Conservation (phyloP, 2,113 vertebrate species). For the Urocynchramus pylzowi region DNA sequence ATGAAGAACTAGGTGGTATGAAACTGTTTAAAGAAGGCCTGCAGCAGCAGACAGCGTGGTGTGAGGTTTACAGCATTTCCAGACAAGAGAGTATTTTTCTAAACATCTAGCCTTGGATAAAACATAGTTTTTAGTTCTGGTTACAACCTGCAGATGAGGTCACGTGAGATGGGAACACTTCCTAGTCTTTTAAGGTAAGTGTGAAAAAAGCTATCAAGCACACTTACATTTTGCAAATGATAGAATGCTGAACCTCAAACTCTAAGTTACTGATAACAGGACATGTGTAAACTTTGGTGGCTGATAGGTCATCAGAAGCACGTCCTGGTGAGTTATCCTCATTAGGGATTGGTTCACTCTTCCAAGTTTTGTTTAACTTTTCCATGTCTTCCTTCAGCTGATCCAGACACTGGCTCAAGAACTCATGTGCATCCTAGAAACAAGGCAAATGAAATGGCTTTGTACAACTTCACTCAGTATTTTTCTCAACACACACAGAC, state of each 20-base stretch:
- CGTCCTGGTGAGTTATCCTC: constrained; percentile 73
- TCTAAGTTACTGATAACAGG: constrained; percentile 94
- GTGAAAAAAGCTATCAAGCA: background rate
- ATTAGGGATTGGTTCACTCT: constrained; percentile 75
- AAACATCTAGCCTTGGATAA: background rate
- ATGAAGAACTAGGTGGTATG: background rate
- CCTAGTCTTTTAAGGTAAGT: background rate
- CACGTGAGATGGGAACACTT: background rate
- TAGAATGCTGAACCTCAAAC: constrained; percentile 97
- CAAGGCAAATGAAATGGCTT: background rate
- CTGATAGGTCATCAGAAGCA: constrained; percentile 79
- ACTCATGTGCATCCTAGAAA: constrained; percentile 94
- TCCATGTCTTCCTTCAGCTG: constrained; percentile 97
- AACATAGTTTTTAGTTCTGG: background rate
- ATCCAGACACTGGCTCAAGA: constrained; percentile 97
- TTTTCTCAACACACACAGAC: background rate
- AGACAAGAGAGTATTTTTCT: background rate
- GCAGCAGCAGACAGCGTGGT: rapidly evolving
- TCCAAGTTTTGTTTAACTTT: constrained; percentile 93
- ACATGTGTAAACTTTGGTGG: constrained; percentile 90
- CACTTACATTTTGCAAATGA: constrained; percentile 92
- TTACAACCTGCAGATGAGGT: background rate
- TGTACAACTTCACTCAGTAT: background rate
- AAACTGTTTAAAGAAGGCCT: background rate
- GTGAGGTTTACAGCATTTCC: background rate